phyloP scores from a whole-genome alignment of 2,113 vertebrate species.

The Tichodroma muraria region DNA sequence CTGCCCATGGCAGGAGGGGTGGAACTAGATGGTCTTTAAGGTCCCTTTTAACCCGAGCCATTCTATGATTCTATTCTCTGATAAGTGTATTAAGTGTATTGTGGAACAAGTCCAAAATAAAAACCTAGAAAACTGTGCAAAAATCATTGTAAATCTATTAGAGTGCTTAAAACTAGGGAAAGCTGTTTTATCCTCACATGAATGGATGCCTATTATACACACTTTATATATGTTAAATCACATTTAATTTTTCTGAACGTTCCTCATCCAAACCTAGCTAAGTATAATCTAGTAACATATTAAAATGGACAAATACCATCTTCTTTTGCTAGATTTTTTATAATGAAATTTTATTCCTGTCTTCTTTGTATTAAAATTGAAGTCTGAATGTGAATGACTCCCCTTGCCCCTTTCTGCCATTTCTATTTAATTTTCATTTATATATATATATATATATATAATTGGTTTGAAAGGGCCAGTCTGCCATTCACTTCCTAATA shows the following conservation, averaged over 20 bases:
- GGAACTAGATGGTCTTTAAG: neutral
- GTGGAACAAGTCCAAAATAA: neutral
- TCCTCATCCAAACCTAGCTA: neutral
- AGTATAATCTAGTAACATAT: neutral
- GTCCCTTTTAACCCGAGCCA: neutral
- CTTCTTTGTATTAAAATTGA: neutral
- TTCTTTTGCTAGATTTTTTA: neutral
- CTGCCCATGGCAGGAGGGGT: neutral
- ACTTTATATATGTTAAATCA: neutral
- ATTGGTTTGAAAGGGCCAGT: neutral
- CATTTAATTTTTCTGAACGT: neutral
- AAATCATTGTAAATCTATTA: neutral
- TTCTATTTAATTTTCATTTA: neutral
- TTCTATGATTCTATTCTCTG: neutral
- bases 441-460: neutral
- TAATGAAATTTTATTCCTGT: neutral
- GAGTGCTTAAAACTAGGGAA: neutral
- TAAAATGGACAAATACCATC: neutral
- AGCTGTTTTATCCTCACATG: neutral
- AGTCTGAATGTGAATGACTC: neutral
- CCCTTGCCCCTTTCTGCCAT: neutral
- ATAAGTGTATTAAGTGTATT: neutral
- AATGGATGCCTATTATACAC: neutral
- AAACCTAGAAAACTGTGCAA: neutral
- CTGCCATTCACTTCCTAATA: neutral